Conservation (phyloP, 2,113 vertebrate genomes). For the Sceloporus tristichus region DNA sequence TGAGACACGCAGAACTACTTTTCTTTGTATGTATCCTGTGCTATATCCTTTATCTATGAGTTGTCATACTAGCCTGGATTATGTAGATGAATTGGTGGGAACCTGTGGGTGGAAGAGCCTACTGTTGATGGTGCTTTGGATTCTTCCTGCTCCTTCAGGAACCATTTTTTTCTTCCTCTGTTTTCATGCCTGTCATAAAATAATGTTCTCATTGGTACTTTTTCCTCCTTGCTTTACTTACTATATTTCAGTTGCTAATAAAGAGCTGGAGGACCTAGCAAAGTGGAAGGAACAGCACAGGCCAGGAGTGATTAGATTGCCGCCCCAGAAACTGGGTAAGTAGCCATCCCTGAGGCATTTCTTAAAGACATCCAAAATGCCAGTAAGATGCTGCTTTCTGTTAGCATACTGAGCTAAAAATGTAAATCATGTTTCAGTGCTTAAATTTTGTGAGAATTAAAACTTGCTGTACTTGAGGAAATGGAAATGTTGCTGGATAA, state of each 20-base stretch:
- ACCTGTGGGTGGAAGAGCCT: neutral
- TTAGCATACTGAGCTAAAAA: neutral
- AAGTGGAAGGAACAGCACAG: conserved; percentile 77
- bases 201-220: conserved; percentile 27
- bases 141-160: neutral
- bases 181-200: neutral
- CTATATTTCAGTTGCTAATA: conserved; percentile 78
- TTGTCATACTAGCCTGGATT: neutral
- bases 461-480: conserved; percentile 41
- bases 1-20: neutral
- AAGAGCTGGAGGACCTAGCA: conserved; percentile 78
- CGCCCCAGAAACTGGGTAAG: conserved; percentile 84
- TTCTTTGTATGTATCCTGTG: neutral
- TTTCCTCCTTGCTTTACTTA: conserved; percentile 36
- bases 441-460: conserved; percentile 20
- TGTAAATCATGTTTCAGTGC: neutral
- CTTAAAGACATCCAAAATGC: neutral
- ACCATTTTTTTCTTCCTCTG: neutral
- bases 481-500: conserved; percentile 49
- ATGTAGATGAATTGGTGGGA: no score
- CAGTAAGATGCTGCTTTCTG: neutral
- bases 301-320: conserved; percentile 63
- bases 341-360: neutral
- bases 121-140: neutral
- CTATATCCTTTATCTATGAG: neutral